Conservation (phyloP, 2,888 invertebrate species). For the Carpatolechia fugitivella region DNA sequence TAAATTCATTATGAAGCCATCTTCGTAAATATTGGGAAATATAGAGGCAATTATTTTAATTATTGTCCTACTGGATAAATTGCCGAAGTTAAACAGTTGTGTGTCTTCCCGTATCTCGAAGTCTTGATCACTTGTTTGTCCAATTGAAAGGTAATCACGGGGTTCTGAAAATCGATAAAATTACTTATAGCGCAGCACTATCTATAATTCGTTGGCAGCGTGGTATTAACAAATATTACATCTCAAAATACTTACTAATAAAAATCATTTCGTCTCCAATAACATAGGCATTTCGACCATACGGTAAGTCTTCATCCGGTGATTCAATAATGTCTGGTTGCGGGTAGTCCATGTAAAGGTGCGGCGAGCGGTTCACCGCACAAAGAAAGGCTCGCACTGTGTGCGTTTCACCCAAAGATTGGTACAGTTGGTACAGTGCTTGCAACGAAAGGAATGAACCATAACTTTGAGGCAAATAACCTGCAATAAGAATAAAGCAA, state of each 20-base stretch:
- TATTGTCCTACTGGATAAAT: slow-evolving; percentile 52
- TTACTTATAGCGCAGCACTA: background rate
- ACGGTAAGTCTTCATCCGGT: slow-evolving; percentile 34
- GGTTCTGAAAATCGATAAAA: background rate
- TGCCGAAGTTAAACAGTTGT: slow-evolving; percentile 57
- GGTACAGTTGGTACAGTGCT: slow-evolving; percentile 64
- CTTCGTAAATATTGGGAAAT: slow-evolving; percentile 67
- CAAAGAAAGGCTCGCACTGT: slow-evolving; percentile 59
- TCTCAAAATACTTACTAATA: slow-evolving; percentile 36
- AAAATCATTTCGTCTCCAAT: slow-evolving; percentile 58
- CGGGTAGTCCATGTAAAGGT: slow-evolving; percentile 31
- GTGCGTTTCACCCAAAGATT: slow-evolving; percentile 66
- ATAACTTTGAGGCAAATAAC: slow-evolving; percentile 49
- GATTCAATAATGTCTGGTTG: slow-evolving; percentile 39
- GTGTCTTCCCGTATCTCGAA: slow-evolving; percentile 30
- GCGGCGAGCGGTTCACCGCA: slow-evolving; percentile 46
- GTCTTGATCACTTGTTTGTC: background rate
- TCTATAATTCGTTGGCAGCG: no score
- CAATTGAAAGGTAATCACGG: background rate
- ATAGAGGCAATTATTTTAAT: slow-evolving; percentile 55
- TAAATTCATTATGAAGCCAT: slow-evolving; percentile 60
- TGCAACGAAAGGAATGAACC: slow-evolving; percentile 63
- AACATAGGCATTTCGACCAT: slow-evolving; percentile 56
- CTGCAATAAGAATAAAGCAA: slow-evolving; percentile 30
- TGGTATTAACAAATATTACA: background rate